A percentile compares a stretch with the other conserved stretches of the same genome.
Evolutionary conservation across 1,140 invertebrate genomes (phyloP).

Genomic region (silkworm (Bombyx mori)): DNA sequence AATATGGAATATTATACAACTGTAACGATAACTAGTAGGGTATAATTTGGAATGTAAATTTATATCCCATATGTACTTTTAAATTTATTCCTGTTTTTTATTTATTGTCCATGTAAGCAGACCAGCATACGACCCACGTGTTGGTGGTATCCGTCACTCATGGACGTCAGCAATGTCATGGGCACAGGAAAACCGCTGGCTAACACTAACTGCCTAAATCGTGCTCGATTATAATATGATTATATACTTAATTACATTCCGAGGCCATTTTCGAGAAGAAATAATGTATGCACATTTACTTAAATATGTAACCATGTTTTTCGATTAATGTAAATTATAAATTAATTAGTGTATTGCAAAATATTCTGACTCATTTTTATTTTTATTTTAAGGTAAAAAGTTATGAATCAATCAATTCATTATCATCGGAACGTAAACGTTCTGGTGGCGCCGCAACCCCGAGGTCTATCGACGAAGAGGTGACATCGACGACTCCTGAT

Average conservation of each 20-base stretch:
- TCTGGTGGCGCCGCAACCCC: conserved; percentile 65
- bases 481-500: conserved; percentile 53
- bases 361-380: background rate
- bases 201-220: background rate
- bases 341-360: background rate
- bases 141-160: too few relatives aligned
- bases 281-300: background rate
- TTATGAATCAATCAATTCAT: conserved; percentile 74
- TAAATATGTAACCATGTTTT: background rate
- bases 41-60: too few relatives aligned
- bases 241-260: background rate
- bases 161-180: too few relatives aligned
- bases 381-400: conserved; percentile 69
- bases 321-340: background rate
- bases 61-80: too few relatives aligned
- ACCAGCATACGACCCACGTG: too few relatives aligned
- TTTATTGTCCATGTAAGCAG: too few relatives aligned
- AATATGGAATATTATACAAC: too few relatives aligned
- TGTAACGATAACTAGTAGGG: too few relatives aligned
- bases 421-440: conserved; percentile 68
- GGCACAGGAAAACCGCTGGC: too few relatives aligned
- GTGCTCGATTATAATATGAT: background rate
- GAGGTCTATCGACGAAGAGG: conserved; percentile 60
- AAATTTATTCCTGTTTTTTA: too few relatives aligned
- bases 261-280: background rate